These are phyloP conservation scores for Acrobasis repandana DNA, from an alignment of 2,888 invertebrate genomes.

Conservation along the genomic window DNA sequence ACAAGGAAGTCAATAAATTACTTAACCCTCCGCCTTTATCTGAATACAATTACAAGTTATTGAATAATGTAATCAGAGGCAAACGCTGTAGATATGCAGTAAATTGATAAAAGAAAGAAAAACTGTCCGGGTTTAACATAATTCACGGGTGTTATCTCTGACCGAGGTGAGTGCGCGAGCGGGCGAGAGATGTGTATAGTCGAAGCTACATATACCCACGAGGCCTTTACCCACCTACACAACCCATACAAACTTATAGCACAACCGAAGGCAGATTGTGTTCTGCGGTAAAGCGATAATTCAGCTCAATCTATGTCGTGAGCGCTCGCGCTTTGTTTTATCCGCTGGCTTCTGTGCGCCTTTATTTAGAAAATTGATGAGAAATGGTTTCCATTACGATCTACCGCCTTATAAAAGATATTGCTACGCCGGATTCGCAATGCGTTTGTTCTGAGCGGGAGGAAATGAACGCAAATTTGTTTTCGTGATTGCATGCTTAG, in stretches of 20 bases:
- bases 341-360: conserved; percentile 81
- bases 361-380: conserved; percentile 84
- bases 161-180: conserved; percentile 61
- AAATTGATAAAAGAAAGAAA: conserved; percentile 71
- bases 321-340: conserved; percentile 79
- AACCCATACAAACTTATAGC: conserved; percentile 28
- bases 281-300: conserved; percentile 83
- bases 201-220: conserved; percentile 16
- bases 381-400: conserved; percentile 82
- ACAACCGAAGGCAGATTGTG: conserved; percentile 66
- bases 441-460: conserved; percentile 66
- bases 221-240: conserved; percentile 26
- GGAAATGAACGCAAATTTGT: conserved; percentile 82
- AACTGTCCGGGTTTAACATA: conserved; percentile 71
- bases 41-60: conserved; percentile 39
- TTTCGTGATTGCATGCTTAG: conserved; percentile 78
- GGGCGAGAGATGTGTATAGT: conserved; percentile 39
- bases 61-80: conserved; percentile 61
- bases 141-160: conserved; percentile 74
- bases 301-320: conserved; percentile 83
- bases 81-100: conserved; percentile 66
- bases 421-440: conserved; percentile 62
- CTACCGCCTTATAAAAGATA: conserved; percentile 76
- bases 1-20: conserved; percentile 15
- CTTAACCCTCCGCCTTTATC: conserved; percentile 25